Evolutionary conservation across 2,113 vertebrate species (phyloP), one percentile per base, ranked within the genome.

Genomic region (Pelodiscus sinensis): DNA sequence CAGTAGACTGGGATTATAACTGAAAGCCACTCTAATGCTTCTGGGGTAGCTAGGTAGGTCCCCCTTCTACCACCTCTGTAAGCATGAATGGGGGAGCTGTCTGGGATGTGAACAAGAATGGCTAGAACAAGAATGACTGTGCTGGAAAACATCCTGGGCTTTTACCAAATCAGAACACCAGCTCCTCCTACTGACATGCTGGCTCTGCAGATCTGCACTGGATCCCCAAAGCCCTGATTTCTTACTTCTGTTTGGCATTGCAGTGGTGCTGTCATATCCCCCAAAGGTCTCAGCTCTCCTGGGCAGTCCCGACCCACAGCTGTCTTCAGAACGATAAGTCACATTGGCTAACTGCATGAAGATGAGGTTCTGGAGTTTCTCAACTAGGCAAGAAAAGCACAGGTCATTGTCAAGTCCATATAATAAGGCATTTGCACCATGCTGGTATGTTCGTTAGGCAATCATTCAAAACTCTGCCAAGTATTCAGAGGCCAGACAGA

Each of bases 301-400:
- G 27, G 98, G 98, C 4, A 97, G 96, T 1, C 51, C 58, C 0
- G 96, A 92, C 14, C 94, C 89, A 9, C 89, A 86, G n/a, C 87
- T 95, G 0, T 98, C 98, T 14, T 99, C 98, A 0, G 55, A 68
- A 31, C 91, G 98, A 21, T 94, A 27, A 13, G 85, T 77, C 24
- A 92, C 54, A 19, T 82, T 97, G 84, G 93, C 97, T 65, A 98
- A 97, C 54, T 94, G 97, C 27, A 97, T 98, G 88, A 98, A 97
- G 90, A 99, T 95, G 50, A 99, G 95, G 90, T 97, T 98, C 96
- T 99, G 99, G 27, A 99, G 98, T 90, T 98, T 98, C 93, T 99
- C 99, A 86, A 98, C 99, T 99, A 86, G 4, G 94, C 56, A 92
- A 58, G 79, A 84, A 2, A 4, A 92, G 57, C 89, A 93, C 1